Base-by-base conservation (phyloP, 2,113 vertebrate genomes). In the Mesembrinibis cayennensis region DNA sequence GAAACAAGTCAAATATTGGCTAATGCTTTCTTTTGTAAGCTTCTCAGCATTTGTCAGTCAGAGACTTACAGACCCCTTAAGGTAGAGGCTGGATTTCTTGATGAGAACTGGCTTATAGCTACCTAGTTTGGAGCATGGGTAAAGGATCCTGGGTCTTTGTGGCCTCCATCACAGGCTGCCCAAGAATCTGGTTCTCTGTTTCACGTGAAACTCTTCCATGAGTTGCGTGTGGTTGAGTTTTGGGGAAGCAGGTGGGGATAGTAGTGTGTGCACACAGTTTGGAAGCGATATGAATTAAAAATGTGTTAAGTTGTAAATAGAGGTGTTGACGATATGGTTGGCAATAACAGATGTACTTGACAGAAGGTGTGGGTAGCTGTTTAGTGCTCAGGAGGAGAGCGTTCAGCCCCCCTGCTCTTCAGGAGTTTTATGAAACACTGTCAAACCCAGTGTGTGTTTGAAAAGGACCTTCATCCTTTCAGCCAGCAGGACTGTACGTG, bases 271-370 rank as follows among this genome's bases (percentile, higher is more conserved):
- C 86, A 85, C 44, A 62, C 92, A 93, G 92, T 53, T 97, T 97
- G 94, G 81, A 96, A 97, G 89, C 91, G 81, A 92, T 92, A 80
- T 89, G 88, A 96, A 96, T 97, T 97, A 82, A 86, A 98, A 98
- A 97, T 70, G 96, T 98, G 96, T 93, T 77, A 98, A 97, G 97
- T 94, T 96, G 92, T 95, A 98, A 98, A 98, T 95, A 98, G 97
- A 97, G 74, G 97, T 96, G 89, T 94, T 97, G 97, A 98, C 20
- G 76, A 96, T 95, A 56, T 42, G 61, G 92, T 93, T 89, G 78
- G 74, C 96, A 96, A 85, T 91, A 96, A 94, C 91, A 94, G 96
- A 98, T 96, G 95, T 92, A 95, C 76, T 98, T 97, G 97, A 93
- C 96, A 98, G 98, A 97, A 98, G 96, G 96, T 97, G 91, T 96